Evolutionary conservation across 1,140 invertebrate species (phyloP).

Genomic region (Habropoda laboriosa): DNA sequence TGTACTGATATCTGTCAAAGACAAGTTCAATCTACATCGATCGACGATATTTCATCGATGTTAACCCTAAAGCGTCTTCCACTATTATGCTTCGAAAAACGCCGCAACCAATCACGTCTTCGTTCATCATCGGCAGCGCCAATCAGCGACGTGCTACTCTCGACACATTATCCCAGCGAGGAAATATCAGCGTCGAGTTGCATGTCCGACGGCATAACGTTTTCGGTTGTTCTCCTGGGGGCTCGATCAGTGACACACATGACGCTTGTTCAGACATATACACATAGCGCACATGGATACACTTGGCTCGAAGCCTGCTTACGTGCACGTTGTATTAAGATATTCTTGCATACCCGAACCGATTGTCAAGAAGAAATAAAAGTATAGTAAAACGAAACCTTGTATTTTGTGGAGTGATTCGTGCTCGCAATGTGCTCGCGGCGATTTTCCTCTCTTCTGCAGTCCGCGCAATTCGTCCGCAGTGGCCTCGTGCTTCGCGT

Average conservation of each 20-base stretch:
- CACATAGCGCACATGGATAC: no score
- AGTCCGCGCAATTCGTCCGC: conserved; percentile 21
- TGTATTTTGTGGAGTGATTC: no score
- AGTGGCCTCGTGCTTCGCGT: conserved; percentile 25
- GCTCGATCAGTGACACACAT: no score
- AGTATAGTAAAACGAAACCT: no score
- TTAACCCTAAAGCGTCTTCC: not conserved
- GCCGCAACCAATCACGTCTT: no score
- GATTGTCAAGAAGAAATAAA: not conserved
- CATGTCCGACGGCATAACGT: not conserved
- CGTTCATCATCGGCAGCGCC: not conserved
- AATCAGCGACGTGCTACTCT: not conserved
- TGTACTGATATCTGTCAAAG: no score
- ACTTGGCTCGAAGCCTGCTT: conserved; percentile 12
- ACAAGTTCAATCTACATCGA: no score
- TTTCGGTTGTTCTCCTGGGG: not conserved
- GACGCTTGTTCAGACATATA: no score
- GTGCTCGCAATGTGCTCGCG: no score
- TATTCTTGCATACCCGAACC: not conserved
- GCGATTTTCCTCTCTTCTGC: not conserved
- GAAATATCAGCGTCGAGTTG: not conserved
- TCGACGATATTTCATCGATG: not conserved
- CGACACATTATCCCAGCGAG: not conserved
- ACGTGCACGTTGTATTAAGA: not conserved
- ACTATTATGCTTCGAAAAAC: not conserved